Base-by-base conservation (phyloP, 2,888 invertebrate species). In the Oscheius sp. region DNA sequence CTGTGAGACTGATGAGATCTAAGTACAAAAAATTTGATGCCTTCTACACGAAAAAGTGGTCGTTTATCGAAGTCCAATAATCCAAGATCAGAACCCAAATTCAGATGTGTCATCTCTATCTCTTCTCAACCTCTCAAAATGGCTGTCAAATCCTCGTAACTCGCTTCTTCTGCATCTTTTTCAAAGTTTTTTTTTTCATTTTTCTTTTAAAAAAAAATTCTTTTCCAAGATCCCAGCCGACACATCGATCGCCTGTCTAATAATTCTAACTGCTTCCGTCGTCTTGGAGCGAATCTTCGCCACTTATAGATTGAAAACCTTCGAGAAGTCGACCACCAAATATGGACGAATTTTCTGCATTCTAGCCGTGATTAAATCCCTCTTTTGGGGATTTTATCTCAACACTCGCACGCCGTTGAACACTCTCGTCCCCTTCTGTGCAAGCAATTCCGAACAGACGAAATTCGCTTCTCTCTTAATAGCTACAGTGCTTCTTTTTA, bases 51-150 rank as follows among this genome's bases (percentile, higher is more conserved):
- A n/a, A n/a, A n/a, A n/a, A n/a, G n/a, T n/a, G n/a, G n/a, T n/a
- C n/a, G n/a, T n/a, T n/a, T n/a, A n/a, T n/a, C n/a, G n/a, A n/a
- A n/a, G n/a, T n/a, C n/a, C n/a, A n/a, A n/a, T n/a, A 34, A 34
- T 10, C 12, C 37, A 45, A 45, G 17, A 45, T 45, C 20, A 17
- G n/a, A 45, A 45, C n/a, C n/a, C n/a, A n/a, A n/a, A n/a, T n/a
- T 15, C 33, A 55, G 55, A 5, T 55, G 12, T 34, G 12, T 33
- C 55, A 55, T 20, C 55, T 55, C 34, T 55, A 55, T 20, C 55
- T 55, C 55, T 55, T 55, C 34, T 23, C n/a, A 10, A 20, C 55
- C 5, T 33, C 55, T 17, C n/a, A 6, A 2, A 10, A n/a, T 17
- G 55, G 17, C 8, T 55, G 55, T n/a, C n/a, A 34, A 12, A 55